Evolutionary conservation across 1,140 invertebrate species (phyloP), one percentile per base, ranked within the genome.

Genomic region (Laodelphax striatellus): DNA sequence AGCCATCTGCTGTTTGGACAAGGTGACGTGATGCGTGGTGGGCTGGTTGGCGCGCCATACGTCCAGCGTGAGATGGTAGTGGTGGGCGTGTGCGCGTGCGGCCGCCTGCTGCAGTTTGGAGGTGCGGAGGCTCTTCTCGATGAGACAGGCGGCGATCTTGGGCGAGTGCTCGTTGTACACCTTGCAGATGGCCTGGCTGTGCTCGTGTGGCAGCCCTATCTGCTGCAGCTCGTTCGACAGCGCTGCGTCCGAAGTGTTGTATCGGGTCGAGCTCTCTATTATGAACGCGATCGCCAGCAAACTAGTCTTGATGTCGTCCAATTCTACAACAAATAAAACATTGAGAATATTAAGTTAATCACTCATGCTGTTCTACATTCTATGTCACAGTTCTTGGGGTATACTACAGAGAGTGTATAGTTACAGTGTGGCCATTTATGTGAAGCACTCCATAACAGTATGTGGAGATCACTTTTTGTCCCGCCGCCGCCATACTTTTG

Each of bases 201-300:
- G 84, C 65, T 86, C 84, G 70, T 82, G 79, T 1, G 87, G 87
- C 34, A 91, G 73, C 17, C 53, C 53, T 24, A 55, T 28, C 66
- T 81, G 79, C 64, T 90, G 87, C 17, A 91, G 75, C 75, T 92
- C 88, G 67, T 80, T 85, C 2, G 79, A 78, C 53, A 91, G 73
- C 61, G 80, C 77, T 4, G 79, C 76, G n/a, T 79, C 79, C 58
- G 80, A 80, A 28, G 83, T 82, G 53, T 75, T 78, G 67, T 85
- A 81, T 57, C 83, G 79, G 6, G 79, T 73, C 0, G 86, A 82
- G 57, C 80, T 85, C 17, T 75, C 77, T 1, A 90, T 71, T 57
- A 90, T 82, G 67, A 84, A 88, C 50, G 80, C 74, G 13, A 90
- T 65, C 31, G 85, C 85, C 31, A 85, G 83, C 34, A 89, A 76